These are phyloP conservation scores for Xiphorhynchus elegans DNA, from an alignment of 2,113 vertebrate species.

Conservation along the genomic window DNA sequence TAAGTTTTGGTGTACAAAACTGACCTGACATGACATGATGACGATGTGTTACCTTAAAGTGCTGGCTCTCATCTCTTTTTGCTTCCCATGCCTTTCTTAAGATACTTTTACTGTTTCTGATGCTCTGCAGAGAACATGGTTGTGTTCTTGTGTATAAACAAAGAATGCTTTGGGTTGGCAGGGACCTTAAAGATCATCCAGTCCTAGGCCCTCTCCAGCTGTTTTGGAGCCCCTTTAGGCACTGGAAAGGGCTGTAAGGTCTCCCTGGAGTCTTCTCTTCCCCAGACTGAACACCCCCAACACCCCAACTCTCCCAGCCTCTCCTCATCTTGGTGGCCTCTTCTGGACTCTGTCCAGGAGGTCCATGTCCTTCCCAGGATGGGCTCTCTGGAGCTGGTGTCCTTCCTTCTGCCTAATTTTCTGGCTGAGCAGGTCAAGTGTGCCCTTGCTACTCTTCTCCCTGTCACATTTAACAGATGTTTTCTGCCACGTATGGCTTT, in stretches of 20 bases:
- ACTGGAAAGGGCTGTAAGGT: neutral
- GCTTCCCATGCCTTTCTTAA: neutral
- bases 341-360: neutral
- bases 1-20: neutral
- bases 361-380: too few species aligned
- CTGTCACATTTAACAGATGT: accelerated
- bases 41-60: neutral
- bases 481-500: neutral
- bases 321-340: neutral
- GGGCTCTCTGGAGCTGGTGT: neutral
- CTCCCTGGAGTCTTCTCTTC: neutral
- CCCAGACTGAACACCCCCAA: neutral
- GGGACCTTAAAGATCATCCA: neutral
- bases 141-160: neutral
- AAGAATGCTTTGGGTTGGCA: neutral
- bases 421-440: neutral
- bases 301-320: neutral
- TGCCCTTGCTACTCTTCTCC: neutral
- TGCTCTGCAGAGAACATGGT: neutral
- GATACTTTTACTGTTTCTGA: neutral
- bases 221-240: neutral
- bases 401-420: neutral
- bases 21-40: neutral
- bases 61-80: neutral
- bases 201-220: neutral